Base-by-base conservation (phyloP, 1,140 invertebrate genomes). In the Pissodes strobi region DNA sequence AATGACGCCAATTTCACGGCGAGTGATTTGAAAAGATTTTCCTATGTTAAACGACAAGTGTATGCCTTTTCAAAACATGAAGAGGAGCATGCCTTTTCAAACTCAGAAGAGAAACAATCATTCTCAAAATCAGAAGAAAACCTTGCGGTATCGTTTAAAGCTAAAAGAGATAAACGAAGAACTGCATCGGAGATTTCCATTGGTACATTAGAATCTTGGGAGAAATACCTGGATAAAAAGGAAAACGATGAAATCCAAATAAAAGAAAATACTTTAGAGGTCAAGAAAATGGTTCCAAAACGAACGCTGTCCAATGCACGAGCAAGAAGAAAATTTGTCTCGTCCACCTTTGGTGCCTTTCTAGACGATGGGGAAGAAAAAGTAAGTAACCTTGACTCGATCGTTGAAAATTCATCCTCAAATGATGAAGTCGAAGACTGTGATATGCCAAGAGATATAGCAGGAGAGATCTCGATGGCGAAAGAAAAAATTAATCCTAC, bases 271-370 rank as follows among this genome's bases (percentile, higher is more conserved):
- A 10, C 9, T 4, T 13, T 10, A 13, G 52, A 55, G n/a, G 8
- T 25, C 15, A 9, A 59, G 18, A 59, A 59, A 22, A n/a, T 10
- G 27, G 58, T 71, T 34, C 27, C 51, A 4, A 62, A 61, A 58
- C 58, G 68, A 37, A 66, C 43, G 2, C 12, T 37, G 9, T 37
- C 60, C 2, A 57, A 64, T 13, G 41, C 25, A 8, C 30, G 34
- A 17, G 63, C 59, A 9, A 66, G 66, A 48, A 72, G 69, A 37
- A 70, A 70, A 18, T 63, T 69, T 15, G 57, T 72, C n/a, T 72
- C 71, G 1, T 70, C 71, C 6, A 72, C 71, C n/a, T 43, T 70
- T 10, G 67, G 68, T 5, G 59, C 18, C 6, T 64, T 72, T 52
- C 41, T 72, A 25, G 71, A 72, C 9, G 45, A 64, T 8, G 17